phyloP scores from a whole-genome alignment of 1,140 invertebrate genomes.

The Drosophila serrata region DNA sequence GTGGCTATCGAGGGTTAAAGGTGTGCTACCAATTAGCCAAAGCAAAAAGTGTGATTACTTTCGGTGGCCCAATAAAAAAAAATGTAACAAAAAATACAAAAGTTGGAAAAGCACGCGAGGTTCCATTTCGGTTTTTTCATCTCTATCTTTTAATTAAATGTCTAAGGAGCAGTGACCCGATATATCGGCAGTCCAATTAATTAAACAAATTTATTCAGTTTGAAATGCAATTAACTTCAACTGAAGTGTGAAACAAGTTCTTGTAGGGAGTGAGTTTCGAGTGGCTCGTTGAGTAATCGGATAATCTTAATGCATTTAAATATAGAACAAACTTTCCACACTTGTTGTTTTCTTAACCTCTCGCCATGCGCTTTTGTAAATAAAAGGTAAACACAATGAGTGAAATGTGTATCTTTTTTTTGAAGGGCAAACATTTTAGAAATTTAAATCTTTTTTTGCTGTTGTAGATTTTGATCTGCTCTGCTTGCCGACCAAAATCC shows the following conservation, averaged over 20 bases:
- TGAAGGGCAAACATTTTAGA: conserved; percentile 27
- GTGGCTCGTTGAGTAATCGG: conserved; percentile 38
- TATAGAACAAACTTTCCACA: conserved; percentile 31
- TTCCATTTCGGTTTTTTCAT: conserved; percentile 47
- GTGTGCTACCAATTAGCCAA: conserved; percentile 67
- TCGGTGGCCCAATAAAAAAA: conserved; percentile 21
- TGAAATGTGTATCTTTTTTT: neutral
- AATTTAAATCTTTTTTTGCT: neutral
- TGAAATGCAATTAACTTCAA: conserved; percentile 33
- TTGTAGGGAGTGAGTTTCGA: conserved; percentile 18
- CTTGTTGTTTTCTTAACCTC: conserved; percentile 21
- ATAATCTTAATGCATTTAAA: conserved; percentile 36
- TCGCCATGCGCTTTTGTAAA: neutral
- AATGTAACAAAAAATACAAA: too few relatives aligned
- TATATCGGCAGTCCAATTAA: conserved; percentile 33
- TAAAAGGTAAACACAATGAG: conserved; percentile 34
- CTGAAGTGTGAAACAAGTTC: conserved; percentile 22
- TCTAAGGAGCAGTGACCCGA: conserved; percentile 23
- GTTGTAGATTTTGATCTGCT: conserved; percentile 11
- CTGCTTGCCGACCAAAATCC: conserved; percentile 10
- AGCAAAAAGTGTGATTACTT: conserved; percentile 55
- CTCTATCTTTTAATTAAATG: conserved; percentile 44
- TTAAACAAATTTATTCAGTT: conserved; percentile 51
- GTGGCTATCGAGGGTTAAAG: conserved; percentile 59
- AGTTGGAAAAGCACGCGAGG: conserved; percentile 32